Conservation (phyloP, 2,888 invertebrate genomes). For the Spisula subtruncata region DNA sequence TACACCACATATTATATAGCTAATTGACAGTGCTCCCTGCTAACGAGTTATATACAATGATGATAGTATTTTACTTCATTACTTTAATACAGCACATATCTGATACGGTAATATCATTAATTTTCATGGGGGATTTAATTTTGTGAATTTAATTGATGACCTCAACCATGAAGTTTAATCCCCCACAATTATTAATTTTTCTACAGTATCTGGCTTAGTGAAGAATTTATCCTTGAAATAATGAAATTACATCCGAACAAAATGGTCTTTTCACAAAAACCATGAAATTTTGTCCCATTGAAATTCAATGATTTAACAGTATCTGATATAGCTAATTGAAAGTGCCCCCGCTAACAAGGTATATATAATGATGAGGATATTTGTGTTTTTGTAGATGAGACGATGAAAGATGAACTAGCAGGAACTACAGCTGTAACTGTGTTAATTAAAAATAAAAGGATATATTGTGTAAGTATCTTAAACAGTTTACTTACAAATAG, state of each 20-base stretch:
- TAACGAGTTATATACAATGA: background rate
- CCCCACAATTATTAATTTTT: no score
- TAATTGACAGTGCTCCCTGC: background rate
- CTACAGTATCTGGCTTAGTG: no score
- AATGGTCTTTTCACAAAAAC: no score
- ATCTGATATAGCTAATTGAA: constrained; percentile 11
- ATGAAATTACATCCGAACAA: no score
- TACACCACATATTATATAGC: background rate
- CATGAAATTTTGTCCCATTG: no score
- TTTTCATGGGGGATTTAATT: no score
- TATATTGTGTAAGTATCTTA: constrained; percentile 93
- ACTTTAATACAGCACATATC: no score
- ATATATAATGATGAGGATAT: background rate
- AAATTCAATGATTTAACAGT: no score
- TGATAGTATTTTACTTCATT: constrained; percentile 16
- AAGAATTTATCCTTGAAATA: no score
- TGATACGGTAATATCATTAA: no score
- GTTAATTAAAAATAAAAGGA: constrained; percentile 92
- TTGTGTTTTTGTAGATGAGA: constrained; percentile 90
- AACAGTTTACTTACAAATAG: background rate
- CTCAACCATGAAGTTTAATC: no score
- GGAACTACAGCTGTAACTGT: constrained; percentile 97
- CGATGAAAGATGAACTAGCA: constrained; percentile 96
- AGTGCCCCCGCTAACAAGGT: background rate
- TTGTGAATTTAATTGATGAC: no score